Base-by-base conservation (phyloP, 2,113 vertebrate genomes). In the Caretta caretta region DNA sequence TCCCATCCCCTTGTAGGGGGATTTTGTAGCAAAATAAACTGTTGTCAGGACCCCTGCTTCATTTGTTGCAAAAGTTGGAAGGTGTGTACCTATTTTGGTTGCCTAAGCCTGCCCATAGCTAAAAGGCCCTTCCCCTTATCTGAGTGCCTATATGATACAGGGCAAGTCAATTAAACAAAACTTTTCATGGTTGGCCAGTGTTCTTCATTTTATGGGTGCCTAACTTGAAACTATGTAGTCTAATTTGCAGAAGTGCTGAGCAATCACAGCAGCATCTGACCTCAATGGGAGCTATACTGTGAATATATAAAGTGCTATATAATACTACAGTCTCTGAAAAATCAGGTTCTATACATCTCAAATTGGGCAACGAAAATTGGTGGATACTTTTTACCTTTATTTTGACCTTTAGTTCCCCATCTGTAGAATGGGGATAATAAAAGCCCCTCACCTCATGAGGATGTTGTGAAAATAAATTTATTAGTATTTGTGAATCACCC, bases 131-230 rank as follows among this genome's bases (percentile, higher is more conserved):
- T 69, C 35, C 17, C 8, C 6, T 69, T 69, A 38, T 19, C 65
- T 69, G 17, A 69, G 90, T 81, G 83, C 0, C 46, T 95, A 50
- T 88, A 59, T 75, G 20, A 81, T 97, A 95, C 93, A 80, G 93
- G 86, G 83, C 13, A 20, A 97, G 95, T 96, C 75, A 96, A 91
- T 97, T 97, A 96, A 97, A 97, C 96, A 94, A 96, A 91, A 97
- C 96, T 57, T 97, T 97, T 97, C 93, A 97, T 96, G 96, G 48
- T 87, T 97, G 95, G 85, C 42, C 42, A 42, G 97, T 97, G 93
- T 80, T 93, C 46, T 29, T 92, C 85, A 93, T 95, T 97, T 97
- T 97, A 94, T 97, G 89, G 96, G 89, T 97, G 96, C 93, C 96
- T 95, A 97, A 89, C 97, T 84, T 84, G 62, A 91, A 16, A 75